phyloP scores from a whole-genome alignment of 2,888 invertebrate species.

The Zelleria hepariella region DNA sequence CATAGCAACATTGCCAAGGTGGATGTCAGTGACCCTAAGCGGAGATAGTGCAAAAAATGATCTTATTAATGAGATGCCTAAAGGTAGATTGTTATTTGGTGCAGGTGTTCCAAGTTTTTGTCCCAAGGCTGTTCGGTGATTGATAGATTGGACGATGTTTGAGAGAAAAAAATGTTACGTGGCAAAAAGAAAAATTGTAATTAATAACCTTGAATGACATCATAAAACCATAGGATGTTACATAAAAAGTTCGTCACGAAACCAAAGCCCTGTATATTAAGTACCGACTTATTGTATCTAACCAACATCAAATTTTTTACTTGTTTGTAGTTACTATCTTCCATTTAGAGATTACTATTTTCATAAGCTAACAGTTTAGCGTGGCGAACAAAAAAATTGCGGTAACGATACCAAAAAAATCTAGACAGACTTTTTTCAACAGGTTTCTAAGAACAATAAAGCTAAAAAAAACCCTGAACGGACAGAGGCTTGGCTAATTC shows the following conservation, averaged over 20 bases:
- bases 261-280: too few relatives aligned
- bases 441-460: neutral
- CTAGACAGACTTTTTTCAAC: neutral
- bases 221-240: too few relatives aligned
- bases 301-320: too few relatives aligned
- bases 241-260: too few relatives aligned
- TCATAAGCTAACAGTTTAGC: too few relatives aligned
- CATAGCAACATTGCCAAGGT: slow-evolving; percentile 38
- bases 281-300: too few relatives aligned
- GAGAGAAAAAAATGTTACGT: neutral
- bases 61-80: slow-evolving; percentile 30
- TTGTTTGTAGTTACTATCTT: too few relatives aligned
- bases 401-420: neutral
- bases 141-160: neutral
- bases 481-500: neutral
- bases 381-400: too few relatives aligned
- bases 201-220: neutral
- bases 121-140: neutral
- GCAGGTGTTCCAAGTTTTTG: slow-evolving; percentile 5
- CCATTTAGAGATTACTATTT: too few relatives aligned
- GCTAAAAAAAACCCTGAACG: neutral
- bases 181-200: neutral
- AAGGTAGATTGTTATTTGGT: neutral
- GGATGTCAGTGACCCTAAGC: slow-evolving; percentile 42
- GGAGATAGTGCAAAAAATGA: slow-evolving; percentile 26